These are phyloP conservation scores for Torymus aiolomorphi DNA, from an alignment of 2,888 invertebrate species.

Conservation along the genomic window DNA sequence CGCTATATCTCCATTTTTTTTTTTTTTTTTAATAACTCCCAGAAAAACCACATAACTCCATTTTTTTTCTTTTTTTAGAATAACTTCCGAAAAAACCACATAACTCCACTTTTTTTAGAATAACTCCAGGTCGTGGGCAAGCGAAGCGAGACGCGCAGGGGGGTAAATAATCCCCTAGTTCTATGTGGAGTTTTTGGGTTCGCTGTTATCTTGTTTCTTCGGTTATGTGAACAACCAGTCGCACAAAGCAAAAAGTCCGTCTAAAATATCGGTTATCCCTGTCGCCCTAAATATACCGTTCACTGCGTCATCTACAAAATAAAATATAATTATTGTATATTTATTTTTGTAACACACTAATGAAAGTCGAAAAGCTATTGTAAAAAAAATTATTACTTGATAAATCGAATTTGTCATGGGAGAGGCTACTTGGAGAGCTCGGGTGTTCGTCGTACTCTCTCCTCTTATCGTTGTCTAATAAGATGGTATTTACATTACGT, in stretches of 20 bases:
- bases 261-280: conserved; percentile 43
- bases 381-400: conserved; percentile 24
- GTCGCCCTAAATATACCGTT: conserved; percentile 38
- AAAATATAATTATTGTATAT: background rate
- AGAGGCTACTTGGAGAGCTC: conserved; percentile 19
- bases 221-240: conserved; percentile 25
- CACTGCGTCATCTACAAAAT: conserved; percentile 38
- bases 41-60: too few relatives aligned
- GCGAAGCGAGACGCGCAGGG: too few relatives aligned
- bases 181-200: conserved; percentile 44
- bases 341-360: background rate
- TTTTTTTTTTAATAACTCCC: too few relatives aligned
- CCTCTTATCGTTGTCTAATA: conserved; percentile 49
- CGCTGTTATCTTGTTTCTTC: conserved; percentile 23
- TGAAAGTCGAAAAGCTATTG: too few relatives aligned
- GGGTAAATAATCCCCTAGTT: too few relatives aligned
- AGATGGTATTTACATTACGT: conserved; percentile 42
- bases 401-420: conserved; percentile 42
- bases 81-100: too few relatives aligned
- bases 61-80: too few relatives aligned
- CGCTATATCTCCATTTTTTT: too few relatives aligned
- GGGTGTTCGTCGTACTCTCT: conserved; percentile 43
- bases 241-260: conserved; percentile 42
- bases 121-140: too few relatives aligned
- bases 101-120: too few relatives aligned